Evolutionary conservation across 2,113 vertebrate species (phyloP).

Genomic region (Pluvialis apricaria): DNA sequence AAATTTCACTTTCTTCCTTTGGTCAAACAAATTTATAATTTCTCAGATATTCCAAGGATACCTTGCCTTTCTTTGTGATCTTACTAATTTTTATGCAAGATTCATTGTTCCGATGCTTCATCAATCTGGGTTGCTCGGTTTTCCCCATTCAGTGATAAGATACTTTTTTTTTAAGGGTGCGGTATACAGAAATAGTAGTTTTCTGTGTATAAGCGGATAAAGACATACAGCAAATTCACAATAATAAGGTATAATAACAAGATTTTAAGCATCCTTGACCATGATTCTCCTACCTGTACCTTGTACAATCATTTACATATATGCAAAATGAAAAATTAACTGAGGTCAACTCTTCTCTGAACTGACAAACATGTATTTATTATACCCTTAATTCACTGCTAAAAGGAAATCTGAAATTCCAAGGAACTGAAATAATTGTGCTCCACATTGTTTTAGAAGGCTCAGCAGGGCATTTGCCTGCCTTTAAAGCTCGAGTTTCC

Average conservation of each 20-base stretch:
- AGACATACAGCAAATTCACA: not conserved
- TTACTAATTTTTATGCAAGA: not conserved
- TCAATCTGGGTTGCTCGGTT: not conserved
- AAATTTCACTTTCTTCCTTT: not conserved
- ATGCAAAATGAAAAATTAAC: not conserved
- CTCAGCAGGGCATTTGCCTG: not conserved
- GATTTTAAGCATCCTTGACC: not conserved
- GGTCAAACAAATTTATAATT: not conserved
- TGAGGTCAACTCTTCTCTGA: not conserved
- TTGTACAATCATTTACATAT: not conserved
- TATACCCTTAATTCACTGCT: not conserved
- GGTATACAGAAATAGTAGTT: not conserved
- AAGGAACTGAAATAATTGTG: not conserved
- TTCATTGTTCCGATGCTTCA: not conserved
- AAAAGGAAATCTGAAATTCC: not conserved
- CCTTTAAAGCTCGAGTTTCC: not conserved
- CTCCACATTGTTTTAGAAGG: not conserved
- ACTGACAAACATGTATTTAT: not conserved
- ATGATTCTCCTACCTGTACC: not conserved
- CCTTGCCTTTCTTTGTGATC: not conserved
- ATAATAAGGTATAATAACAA: not conserved
- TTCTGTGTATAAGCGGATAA: not conserved
- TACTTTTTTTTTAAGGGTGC: not conserved
- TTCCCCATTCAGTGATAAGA: not conserved
- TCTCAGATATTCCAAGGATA: not conserved